Evolutionary conservation across 2,113 vertebrate species (phyloP), one percentile per base, ranked within the genome.

Genomic region (Spheniscus mendiculus): DNA sequence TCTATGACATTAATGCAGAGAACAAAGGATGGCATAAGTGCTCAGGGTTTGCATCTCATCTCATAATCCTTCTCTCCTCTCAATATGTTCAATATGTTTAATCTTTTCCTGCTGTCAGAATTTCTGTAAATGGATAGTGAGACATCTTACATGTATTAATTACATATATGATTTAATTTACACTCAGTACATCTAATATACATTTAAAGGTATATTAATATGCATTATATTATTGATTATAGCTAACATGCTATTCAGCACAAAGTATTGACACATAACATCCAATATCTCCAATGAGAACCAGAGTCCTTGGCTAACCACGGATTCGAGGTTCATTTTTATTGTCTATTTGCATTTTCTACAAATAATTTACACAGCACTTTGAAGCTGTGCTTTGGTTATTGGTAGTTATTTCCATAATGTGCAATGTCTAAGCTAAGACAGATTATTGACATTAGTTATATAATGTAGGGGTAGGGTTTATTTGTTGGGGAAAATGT

Each of bases 271-370:
- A 45, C 8, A 12, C 2, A 2, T 36, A 44, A 15, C 7, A 42
- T 38, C 6, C 0, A 1, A 0, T 18, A 59, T 38, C 7, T 74
- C 13, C 20, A 74, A 3, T 20, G 6, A 61, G 23, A 85, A 34
- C 3, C 9, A 55, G 6, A 53, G 13, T 52, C 8, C 15, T 63
- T 71, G 13, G 9, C 20, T 79, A 82, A 38, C 10, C 5, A 25
- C 11, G 20, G 14, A 34, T 59, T 44, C 11, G 1, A 91, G 9
- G 6, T 29, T 84, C 9, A 4, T 82, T 45, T 74, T 59, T 59
- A 20, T 69, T 76, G 3, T 74, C 22, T 10, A 0, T 19, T 38
- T 61, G 4, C 5, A 56, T 50, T 59, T 94, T 78, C 25, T 47
- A 10, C 26, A 69, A 36, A 59, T 32, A 85, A 79, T 79, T 85